Evolutionary conservation across 2,113 vertebrate genomes (phyloP).

Genomic region (Thunnus thynnus): DNA sequence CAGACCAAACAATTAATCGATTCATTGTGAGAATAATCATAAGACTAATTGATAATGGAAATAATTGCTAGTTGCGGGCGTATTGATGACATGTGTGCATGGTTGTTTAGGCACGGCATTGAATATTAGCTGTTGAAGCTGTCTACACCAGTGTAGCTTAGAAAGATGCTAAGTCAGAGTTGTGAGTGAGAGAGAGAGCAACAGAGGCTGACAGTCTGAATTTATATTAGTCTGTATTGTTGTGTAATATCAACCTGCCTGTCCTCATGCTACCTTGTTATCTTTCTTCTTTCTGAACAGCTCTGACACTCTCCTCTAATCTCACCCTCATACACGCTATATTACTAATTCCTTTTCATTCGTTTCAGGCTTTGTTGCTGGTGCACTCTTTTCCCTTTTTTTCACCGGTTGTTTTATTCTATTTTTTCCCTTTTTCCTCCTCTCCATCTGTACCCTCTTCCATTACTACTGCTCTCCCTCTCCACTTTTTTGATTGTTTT

Average conservation of each 20-base stretch:
- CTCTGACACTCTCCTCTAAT: constrained; percentile 9
- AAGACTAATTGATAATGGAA: too few species aligned
- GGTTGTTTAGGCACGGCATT: too few species aligned
- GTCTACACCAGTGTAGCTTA: too few species aligned
- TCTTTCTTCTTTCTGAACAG: constrained; percentile 17
- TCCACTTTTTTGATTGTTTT: neutral
- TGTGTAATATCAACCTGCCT: constrained; percentile 4
- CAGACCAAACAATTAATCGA: too few species aligned
- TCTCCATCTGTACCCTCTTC: neutral
- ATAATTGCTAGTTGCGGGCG: too few species aligned
- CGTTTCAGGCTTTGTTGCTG: neutral
- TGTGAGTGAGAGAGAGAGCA: too few species aligned
- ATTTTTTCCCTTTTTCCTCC: neutral
- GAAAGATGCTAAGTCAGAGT: too few species aligned
- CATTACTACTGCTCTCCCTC: neutral
- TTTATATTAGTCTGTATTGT: neutral
- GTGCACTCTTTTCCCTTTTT: neutral
- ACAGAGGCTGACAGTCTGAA: too few species aligned
- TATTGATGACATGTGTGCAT: too few species aligned
- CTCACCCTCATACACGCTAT: constrained; percentile 8
- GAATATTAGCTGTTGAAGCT: too few species aligned
- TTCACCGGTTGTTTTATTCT: neutral
- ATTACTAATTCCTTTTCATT: constrained; percentile 19
- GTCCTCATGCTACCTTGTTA: constrained; percentile 6
- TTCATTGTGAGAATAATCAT: too few species aligned